Evolutionary conservation across 2,888 invertebrate genomes (phyloP), one percentile per base, ranked within the genome.

Genomic region (Cryptocheilus praepositus): DNA sequence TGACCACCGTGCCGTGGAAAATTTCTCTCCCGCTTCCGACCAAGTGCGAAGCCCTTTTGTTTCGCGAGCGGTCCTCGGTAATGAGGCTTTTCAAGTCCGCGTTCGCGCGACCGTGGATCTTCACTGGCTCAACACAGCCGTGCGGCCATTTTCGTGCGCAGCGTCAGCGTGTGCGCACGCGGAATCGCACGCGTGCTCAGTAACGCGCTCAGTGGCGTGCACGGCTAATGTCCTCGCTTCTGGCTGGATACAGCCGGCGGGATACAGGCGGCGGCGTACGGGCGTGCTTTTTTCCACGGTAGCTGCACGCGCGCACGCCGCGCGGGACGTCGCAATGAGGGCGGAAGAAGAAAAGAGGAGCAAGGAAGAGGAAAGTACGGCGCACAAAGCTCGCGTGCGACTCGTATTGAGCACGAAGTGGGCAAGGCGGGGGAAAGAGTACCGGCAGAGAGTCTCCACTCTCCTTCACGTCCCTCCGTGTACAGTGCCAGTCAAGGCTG

Each of bases 401-500:
- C 44, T 3, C 36, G 11, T 36, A 36, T 36, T 36, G 44, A 44
- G 57, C 16, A 45, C 44, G 21, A 46, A 25, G 22, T 45, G 16
- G 46, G 15, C 21, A 57, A 15, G 44, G 21, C 44, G 44, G 8
- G 45, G 65, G 62, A 49, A 64, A n/a, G 49, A 21, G 19, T 58
- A 49, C 68, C 66, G 67, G 59, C 22, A 51, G 68, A 67, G 66
- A 65, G 62, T 61, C 71, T 65, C 73, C 64, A 71, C 65, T 66
- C 73, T 71, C 69, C 73, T 74, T 65, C 59, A 65, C 71, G 65
- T 71, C 70, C 63, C 63, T 70, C 73, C 70, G 67, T 73, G 69
- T 65, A 70, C 76, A 71, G 69, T 63, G 70, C 70, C 71, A 67
- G 68, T 72, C 74, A 69, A 67, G 70, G 46, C 46, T 59, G 81